Evolutionary conservation across 1,140 invertebrate species (phyloP).

Genomic region (Drosophila takahashii): DNA sequence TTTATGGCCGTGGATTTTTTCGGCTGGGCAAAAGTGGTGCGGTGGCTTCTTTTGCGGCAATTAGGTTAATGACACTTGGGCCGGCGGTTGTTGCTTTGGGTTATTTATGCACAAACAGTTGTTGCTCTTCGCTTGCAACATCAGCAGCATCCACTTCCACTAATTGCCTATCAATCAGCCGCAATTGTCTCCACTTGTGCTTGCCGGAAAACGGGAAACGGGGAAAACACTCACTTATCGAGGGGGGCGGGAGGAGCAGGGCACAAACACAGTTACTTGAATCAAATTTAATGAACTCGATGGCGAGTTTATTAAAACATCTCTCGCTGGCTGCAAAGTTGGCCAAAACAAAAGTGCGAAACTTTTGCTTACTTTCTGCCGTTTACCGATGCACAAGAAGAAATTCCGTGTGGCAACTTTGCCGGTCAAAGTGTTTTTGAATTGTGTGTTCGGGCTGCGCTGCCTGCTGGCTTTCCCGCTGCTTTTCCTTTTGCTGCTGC

Average conservation of each 20-base stretch:
- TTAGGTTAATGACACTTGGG: slow-evolving; percentile 80
- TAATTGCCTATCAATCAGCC: slow-evolving; percentile 77
- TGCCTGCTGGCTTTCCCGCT: slow-evolving; percentile 34
- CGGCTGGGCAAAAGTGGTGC: slow-evolving; percentile 17
- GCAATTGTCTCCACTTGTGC: slow-evolving; percentile 58
- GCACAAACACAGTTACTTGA: slow-evolving; percentile 63
- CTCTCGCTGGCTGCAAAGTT: slow-evolving; percentile 48
- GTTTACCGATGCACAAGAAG: slow-evolving; percentile 63
- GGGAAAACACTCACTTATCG: slow-evolving; percentile 28
- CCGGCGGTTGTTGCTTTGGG: slow-evolving; percentile 52
- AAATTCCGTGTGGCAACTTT: slow-evolving; percentile 84
- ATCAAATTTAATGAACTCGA: slow-evolving; percentile 79
- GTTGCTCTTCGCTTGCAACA: slow-evolving; percentile 41
- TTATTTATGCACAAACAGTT: slow-evolving; percentile 71
- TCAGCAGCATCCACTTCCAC: slow-evolving; percentile 57
- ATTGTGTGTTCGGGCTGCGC: slow-evolving; percentile 76
- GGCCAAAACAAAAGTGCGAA: slow-evolving; percentile 60
- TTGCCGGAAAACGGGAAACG: not conserved
- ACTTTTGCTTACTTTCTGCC: slow-evolving; percentile 59
- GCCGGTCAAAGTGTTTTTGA: slow-evolving; percentile 83
- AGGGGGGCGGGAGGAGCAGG: too few species aligned
- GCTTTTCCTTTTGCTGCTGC: slow-evolving; percentile 19
- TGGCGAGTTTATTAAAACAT: slow-evolving; percentile 77
- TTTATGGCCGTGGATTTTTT: slow-evolving; percentile 54
- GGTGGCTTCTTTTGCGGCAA: slow-evolving; percentile 62